These are phyloP conservation scores for Heteromormyrus szaboi DNA, from an alignment of 2,797 vertebrate species.

Conservation along the genomic window DNA sequence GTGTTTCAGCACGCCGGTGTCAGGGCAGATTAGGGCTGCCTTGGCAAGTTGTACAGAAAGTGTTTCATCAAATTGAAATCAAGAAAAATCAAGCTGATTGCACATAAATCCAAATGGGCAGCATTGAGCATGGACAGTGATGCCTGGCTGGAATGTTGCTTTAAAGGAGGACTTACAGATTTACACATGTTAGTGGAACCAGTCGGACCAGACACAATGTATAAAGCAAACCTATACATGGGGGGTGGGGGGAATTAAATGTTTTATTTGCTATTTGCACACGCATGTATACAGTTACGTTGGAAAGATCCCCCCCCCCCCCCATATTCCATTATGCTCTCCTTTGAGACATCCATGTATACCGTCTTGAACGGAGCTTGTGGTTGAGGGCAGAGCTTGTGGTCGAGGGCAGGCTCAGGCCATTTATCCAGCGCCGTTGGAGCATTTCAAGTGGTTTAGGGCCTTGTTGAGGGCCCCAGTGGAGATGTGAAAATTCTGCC, in stretches of 20 bases:
- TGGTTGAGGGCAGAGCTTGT: not conserved
- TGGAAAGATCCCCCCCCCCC: not conserved
- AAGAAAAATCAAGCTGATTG: constrained; percentile 26
- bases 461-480: not conserved
- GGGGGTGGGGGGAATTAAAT: not conserved
- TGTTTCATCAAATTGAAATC: constrained; percentile 42
- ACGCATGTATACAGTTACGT: not conserved
- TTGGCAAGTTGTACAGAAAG: constrained; percentile 35
- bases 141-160: constrained; percentile 30
- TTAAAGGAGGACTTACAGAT: constrained; percentile 28
- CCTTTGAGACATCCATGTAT: not conserved
- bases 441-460: not conserved
- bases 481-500: not conserved
- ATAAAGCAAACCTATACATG: not conserved
- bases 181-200: constrained; percentile 18
- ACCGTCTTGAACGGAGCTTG: not conserved
- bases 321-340: not conserved
- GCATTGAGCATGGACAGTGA: constrained; percentile 25
- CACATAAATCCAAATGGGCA: constrained; percentile 34
- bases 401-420: not conserved
- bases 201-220: constrained; percentile 31
- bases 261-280: not conserved
- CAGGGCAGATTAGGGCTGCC: constrained; percentile 34
- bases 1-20: constrained; percentile 35
- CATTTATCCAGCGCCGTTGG: not conserved